Evolutionary conservation across 2,888 invertebrate species (phyloP), one percentile per base, ranked within the genome.

Genomic region (Hypomecis punctinalis): DNA sequence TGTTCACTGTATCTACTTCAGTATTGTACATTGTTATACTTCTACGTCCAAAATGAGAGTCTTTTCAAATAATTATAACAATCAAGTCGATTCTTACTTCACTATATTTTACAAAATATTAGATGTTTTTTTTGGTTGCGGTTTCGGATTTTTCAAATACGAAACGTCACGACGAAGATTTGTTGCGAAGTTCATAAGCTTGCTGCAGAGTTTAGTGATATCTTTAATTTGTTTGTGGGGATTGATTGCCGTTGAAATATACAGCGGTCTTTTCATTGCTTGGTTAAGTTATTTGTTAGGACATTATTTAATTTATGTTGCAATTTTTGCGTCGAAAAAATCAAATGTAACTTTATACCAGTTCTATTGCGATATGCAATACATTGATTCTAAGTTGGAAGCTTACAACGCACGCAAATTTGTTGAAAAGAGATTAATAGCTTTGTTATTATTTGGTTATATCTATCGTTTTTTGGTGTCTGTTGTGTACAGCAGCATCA

Each of bases 101-200:
- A 49, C 8, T 7, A 5, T 35, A 37, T 37, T 49, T 11, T 49
- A 37, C 8, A 49, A 49, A 49, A 37, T 37, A 8, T 8, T 49
- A 5, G 37, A 49, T n/a, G 3, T 49, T 11, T 49, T 36, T 37
- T 49, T 49, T 11, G 49, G 49, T 2, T 11, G 5, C 6, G 49
- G 37, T 37, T 37, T 49, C 6, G 49, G 49, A 5, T 49, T 49
- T 49, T 37, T 49, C 36, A 49, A 49, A 11, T 49, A 49, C 11
- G 11, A 13, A 36, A 37, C 49, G 4, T 11, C 49, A 13, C 36
- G 7, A 49, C 7, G 1, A 37, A 49, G 37, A 37, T 7, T 49
- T 49, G 49, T 5, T 11, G 36, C 11, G 7, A 49, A 49, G 0
- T 8, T 49, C 11, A 37, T 49, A 3, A 11, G 49, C 37, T 11